Conservation (phyloP, 2,888 invertebrate genomes). For the Ormyrus pomaceus region DNA sequence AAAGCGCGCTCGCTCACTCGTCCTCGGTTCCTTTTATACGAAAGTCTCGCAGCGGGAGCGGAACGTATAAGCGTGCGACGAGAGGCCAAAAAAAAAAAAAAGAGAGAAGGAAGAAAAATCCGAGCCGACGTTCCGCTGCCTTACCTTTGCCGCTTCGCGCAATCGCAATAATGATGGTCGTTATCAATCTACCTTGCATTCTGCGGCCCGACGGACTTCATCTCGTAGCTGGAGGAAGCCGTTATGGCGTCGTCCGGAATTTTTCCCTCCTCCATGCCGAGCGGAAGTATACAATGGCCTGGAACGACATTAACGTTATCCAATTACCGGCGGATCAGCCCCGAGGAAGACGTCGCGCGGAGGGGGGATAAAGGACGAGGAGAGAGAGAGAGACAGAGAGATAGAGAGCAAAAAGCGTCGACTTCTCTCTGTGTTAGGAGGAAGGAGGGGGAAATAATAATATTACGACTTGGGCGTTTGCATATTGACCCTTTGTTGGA, state of each 20-base stretch:
- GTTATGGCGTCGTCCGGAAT: constrained; percentile 91
- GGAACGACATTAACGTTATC: constrained; percentile 67
- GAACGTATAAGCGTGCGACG: too few relatives aligned
- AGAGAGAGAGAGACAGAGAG: background rate
- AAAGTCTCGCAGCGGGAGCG: too few relatives aligned
- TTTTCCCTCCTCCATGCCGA: constrained; percentile 92
- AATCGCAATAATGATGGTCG: constrained; percentile 40
- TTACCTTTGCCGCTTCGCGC: background rate
- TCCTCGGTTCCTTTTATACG: too few relatives aligned
- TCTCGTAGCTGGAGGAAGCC: constrained; percentile 91
- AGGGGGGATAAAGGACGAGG: background rate
- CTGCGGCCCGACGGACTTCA: constrained; percentile 89
- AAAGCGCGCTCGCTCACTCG: too few relatives aligned
- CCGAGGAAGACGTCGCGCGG: background rate
- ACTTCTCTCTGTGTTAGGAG: background rate
- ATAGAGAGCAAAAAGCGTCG: background rate
- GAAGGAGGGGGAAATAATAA: constrained; percentile 41
- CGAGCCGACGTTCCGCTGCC: too few relatives aligned
- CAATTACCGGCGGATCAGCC: constrained; percentile 60
- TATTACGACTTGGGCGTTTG: constrained; percentile 52
- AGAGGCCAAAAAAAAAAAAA: too few relatives aligned
- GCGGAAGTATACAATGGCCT: constrained; percentile 84
- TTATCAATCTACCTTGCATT: constrained; percentile 55
- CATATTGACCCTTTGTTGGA: constrained; percentile 57
- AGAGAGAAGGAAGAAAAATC: too few relatives aligned